These are phyloP conservation scores for Zoanthus gigantus DNA, from an alignment of 92 coral and sea anemone genomes.

Conservation along the genomic window DNA sequence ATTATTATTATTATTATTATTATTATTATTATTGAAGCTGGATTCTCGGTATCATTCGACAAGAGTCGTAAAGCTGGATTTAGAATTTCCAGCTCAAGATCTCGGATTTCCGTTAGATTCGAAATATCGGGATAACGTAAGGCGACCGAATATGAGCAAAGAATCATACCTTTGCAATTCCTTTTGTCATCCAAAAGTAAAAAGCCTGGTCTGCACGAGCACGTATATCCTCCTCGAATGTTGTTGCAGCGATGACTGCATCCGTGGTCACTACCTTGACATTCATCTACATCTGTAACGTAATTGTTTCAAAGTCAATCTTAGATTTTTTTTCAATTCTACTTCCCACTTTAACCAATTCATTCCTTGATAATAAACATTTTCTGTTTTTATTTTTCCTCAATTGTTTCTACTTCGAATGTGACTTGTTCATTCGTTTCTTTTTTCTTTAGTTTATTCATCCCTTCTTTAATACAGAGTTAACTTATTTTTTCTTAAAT, in stretches of 20 bases:
- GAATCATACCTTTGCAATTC: constrained; percentile 22
- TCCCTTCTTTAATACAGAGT: too few species aligned
- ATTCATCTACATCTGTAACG: constrained; percentile 19
- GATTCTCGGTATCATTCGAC: too few species aligned
- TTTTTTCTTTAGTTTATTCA: too few species aligned
- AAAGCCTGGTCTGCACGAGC: constrained; percentile 21
- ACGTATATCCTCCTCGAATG: constrained; percentile 14
- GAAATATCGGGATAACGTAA: neutral
- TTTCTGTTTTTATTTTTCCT: too few species aligned
- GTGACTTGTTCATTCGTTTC: too few species aligned
- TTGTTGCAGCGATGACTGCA: constrained; percentile 21
- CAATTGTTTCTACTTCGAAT: too few species aligned
- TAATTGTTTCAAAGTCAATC: neutral
- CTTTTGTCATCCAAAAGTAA: constrained; percentile 23
- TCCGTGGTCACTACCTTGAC: constrained; percentile 5
- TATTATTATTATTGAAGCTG: too few species aligned
- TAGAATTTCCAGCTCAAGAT: too few species aligned
- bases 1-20: too few species aligned
- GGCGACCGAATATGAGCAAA: too few species aligned
- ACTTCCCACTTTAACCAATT: neutral
- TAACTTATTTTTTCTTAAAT: too few species aligned
- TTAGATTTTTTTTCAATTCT: neutral
- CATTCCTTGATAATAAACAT: neutral
- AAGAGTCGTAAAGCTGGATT: too few species aligned
- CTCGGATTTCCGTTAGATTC: neutral